A percentile compares a stretch with the other conserved stretches of the same genome.
Conservation (phyloP, 2,113 vertebrate genomes). For the Thinocorus orbignyianus region DNA sequence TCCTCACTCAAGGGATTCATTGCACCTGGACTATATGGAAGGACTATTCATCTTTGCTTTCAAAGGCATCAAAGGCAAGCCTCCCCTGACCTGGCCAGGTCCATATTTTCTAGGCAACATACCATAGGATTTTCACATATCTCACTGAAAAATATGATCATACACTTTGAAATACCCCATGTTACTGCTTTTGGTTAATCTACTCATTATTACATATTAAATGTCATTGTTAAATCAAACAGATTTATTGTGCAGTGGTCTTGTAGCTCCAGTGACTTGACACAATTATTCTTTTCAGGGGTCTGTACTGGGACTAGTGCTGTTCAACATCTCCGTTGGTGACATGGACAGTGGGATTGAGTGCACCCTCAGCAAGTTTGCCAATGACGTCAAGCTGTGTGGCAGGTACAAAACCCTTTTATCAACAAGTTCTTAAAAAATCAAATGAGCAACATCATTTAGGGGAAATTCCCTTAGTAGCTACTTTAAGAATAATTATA, state of each 20-base stretch:
- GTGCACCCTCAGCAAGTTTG: no score
- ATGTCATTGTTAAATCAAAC: neutral
- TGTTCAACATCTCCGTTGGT: no score
- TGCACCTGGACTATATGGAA: neutral
- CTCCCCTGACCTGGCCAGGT: rapidly evolving
- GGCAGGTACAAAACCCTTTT: neutral
- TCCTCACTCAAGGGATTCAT: neutral
- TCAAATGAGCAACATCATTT: neutral
- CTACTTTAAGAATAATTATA: neutral
- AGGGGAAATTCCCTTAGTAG: neutral
- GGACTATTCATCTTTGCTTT: neutral
- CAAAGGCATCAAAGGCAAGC: neutral
- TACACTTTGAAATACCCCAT: neutral
- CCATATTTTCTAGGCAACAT: neutral
- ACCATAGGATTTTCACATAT: neutral
- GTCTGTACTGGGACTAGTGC: no score
- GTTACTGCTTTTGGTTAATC: neutral
- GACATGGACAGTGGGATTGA: no score
- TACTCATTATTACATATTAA: neutral
- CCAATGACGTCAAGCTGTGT: no score
- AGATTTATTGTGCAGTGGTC: neutral
- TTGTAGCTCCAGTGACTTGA: neutral
- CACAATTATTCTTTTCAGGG: neutral
- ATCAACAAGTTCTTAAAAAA: neutral
- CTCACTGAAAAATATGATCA: neutral